phyloP scores from a whole-genome alignment of 2,888 invertebrate species.

The Oligia latruncula region DNA sequence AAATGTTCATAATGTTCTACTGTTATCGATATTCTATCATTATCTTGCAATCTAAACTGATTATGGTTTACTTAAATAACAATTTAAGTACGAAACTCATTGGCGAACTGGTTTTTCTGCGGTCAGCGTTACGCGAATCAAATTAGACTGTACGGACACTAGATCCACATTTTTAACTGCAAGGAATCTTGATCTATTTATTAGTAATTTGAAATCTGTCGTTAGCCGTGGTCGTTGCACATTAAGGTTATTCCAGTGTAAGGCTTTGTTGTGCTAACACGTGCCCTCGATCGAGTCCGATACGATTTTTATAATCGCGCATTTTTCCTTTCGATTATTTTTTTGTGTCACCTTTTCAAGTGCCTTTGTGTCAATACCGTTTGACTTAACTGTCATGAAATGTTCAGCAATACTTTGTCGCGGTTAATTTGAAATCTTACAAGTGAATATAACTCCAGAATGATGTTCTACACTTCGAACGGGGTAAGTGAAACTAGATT shows the following conservation, averaged over 20 bases:
- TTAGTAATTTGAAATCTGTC: conserved; percentile 59
- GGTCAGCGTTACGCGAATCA: conserved; percentile 69
- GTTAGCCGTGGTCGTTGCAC: conserved; percentile 33
- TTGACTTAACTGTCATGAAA: conserved; percentile 35
- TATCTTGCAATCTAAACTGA: conserved; percentile 62
- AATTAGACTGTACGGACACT: conserved; percentile 53
- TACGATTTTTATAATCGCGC: conserved; percentile 39
- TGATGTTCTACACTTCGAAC: conserved; percentile 53
- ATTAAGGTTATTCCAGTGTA: conserved; percentile 49
- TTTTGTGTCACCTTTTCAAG: conserved; percentile 25
- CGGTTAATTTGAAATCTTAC: conserved; percentile 39
- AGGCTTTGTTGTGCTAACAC: conserved; percentile 54
- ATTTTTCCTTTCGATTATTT: conserved; percentile 33
- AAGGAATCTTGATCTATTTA: conserved; percentile 67
- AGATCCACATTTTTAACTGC: conserved; percentile 53
- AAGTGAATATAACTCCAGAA: conserved; percentile 38
- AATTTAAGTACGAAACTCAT: conserved; percentile 67
- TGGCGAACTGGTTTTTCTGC: conserved; percentile 67
- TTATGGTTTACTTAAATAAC: conserved; percentile 65
- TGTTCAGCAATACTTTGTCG: conserved; percentile 24
- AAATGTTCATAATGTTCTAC: conserved; percentile 35
- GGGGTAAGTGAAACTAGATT: conserved; percentile 61
- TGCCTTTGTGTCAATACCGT: conserved; percentile 33
- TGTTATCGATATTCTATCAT: conserved; percentile 60
- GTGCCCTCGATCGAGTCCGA: conserved; percentile 31